A percentile compares a stretch with the other conserved stretches of the same genome.
Evolutionary conservation across 2,888 invertebrate genomes (phyloP).

Genomic region (Synanthedon andrenaeformis): DNA sequence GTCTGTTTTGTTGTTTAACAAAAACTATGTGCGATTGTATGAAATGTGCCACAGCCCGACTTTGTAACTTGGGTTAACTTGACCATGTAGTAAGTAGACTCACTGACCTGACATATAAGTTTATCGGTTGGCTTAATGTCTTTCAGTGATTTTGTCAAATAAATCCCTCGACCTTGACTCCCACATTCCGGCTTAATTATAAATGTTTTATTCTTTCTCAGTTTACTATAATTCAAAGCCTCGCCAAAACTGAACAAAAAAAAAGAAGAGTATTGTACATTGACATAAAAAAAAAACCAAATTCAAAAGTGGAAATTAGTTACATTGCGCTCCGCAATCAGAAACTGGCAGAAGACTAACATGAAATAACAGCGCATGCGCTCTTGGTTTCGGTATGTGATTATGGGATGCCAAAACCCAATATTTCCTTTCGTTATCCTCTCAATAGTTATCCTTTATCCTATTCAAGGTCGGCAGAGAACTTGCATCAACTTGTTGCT

Average conservation of each 20-base stretch:
- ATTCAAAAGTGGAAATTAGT: background rate
- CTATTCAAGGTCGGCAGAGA: background rate
- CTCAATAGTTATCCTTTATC: background rate
- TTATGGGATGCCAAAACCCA: too few relatives aligned
- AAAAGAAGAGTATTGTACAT: too few relatives aligned
- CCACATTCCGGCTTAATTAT: slow-evolving; percentile 94
- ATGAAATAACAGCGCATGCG: too few relatives aligned
- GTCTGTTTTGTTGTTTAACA: too few relatives aligned
- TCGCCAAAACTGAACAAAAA: slow-evolving; percentile 73
- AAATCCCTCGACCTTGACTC: slow-evolving; percentile 91
- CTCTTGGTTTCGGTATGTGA: too few relatives aligned
- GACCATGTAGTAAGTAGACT: too few relatives aligned
- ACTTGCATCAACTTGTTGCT: too few relatives aligned
- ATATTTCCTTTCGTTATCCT: background rate
- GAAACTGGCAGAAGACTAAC: too few relatives aligned
- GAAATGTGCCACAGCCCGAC: too few relatives aligned
- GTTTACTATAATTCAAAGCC: slow-evolving; percentile 77
- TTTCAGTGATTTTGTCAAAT: slow-evolving; percentile 84
- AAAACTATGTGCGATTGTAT: too few relatives aligned
- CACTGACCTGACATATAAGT: slow-evolving; percentile 85
- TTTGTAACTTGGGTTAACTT: too few relatives aligned
- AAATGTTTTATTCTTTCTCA: slow-evolving; percentile 79
- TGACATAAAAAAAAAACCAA: background rate
- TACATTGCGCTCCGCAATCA: too few relatives aligned
- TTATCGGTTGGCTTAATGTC: slow-evolving; percentile 83